phyloP scores from a whole-genome alignment of 2,888 invertebrate genomes.

The Ditylenchus weischeri region DNA sequence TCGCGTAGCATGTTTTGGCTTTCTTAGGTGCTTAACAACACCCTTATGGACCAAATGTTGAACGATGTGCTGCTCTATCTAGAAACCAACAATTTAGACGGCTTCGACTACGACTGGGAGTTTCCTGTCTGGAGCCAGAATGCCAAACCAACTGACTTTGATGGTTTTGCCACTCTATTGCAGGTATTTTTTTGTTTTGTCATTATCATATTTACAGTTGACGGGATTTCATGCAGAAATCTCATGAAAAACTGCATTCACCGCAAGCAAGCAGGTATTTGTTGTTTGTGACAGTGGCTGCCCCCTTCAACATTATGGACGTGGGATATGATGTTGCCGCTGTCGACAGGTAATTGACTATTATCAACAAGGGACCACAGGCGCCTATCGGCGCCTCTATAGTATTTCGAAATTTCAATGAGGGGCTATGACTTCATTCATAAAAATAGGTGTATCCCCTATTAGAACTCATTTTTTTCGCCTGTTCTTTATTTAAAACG shows the following conservation, averaged over 20 bases:
- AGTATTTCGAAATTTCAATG: no score
- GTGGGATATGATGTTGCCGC: slow-evolving; percentile 75
- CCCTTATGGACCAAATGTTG: slow-evolving; percentile 6
- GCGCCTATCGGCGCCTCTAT: no score
- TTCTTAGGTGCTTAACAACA: slow-evolving; percentile 16
- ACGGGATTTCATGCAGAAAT: slow-evolving; percentile 29
- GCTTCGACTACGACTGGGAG: slow-evolving; percentile 54
- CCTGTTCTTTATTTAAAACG: no score
- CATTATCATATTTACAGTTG: no score
- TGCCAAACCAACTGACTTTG: slow-evolving; percentile 6
- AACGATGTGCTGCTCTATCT: slow-evolving; percentile 20
- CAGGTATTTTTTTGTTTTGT: not conserved
- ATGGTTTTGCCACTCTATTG: slow-evolving; percentile 15
- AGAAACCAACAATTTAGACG: slow-evolving; percentile 32
- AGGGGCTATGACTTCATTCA: no score
- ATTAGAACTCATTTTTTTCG: no score
- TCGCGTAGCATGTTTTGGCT: no score
- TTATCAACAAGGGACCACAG: no score
- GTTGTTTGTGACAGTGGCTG: slow-evolving; percentile 65
- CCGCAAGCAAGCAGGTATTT: slow-evolving; percentile 22
- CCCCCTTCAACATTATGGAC: slow-evolving; percentile 73
- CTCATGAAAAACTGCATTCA: slow-evolving; percentile 33
- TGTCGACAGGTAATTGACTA: slow-evolving; percentile 68
- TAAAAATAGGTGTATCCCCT: no score
- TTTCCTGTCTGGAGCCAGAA: slow-evolving; percentile 46